phyloP scores from a whole-genome alignment of 1,140 invertebrate species.

The Andricus grossulariae region DNA sequence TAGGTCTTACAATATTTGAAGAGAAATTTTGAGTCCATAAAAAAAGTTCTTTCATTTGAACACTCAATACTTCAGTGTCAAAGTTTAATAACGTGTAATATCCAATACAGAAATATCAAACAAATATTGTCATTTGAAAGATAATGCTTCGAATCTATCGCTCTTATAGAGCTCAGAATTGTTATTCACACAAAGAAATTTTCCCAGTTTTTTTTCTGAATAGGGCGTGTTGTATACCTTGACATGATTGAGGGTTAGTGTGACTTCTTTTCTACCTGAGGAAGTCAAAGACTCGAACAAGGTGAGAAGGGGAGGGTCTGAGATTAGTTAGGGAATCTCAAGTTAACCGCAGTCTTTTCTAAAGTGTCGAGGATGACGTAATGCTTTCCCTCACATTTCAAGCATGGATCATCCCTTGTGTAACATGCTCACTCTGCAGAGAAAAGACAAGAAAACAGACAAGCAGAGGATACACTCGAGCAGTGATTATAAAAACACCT shows the following conservation, averaged over 20 bases:
- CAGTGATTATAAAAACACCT: conserved; percentile 10
- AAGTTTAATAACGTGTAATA: no score
- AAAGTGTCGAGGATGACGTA: conserved; percentile 15
- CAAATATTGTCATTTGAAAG: no score
- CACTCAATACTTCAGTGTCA: no score
- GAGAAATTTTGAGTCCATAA: no score
- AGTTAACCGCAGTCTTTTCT: conserved; percentile 10
- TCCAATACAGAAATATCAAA: no score
- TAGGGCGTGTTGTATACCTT: conserved; percentile 26
- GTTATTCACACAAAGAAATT: background rate
- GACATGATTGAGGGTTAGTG: conserved; percentile 29
- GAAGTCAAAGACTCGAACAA: conserved; percentile 5
- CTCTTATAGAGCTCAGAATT: background rate
- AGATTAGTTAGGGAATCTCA: conserved; percentile 15
- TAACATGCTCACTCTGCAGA: background rate
- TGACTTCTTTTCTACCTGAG: conserved; percentile 29
- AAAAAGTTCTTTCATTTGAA: no score
- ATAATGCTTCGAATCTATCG: no score
- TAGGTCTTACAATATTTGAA: background rate
- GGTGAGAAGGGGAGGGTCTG: conserved; percentile 7
- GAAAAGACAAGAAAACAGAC: background rate
- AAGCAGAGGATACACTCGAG: conserved; percentile 1
- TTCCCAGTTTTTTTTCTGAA: background rate
- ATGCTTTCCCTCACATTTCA: conserved; percentile 23
- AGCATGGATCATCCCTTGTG: conserved; percentile 21